Conservation (phyloP, 2,888 invertebrate species). For the Rotaria macrura region DNA sequence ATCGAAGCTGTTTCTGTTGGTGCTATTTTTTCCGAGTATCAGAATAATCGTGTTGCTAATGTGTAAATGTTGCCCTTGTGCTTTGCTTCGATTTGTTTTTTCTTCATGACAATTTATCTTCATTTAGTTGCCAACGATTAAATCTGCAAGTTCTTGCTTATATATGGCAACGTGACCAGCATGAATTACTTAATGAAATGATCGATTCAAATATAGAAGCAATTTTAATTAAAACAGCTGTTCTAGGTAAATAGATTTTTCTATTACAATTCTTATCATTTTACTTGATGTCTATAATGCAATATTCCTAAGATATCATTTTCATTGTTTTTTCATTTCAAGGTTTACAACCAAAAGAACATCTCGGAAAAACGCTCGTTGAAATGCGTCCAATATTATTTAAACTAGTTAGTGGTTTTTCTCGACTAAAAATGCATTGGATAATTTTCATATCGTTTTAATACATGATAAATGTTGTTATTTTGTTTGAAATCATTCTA, state of each 20-base stretch:
- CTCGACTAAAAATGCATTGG: background rate
- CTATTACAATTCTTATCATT: too few species aligned
- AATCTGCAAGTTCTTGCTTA: constrained; percentile 78
- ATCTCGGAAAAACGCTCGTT: constrained; percentile 65
- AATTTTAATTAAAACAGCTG: constrained; percentile 91
- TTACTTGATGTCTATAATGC: too few species aligned
- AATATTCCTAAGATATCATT: too few species aligned
- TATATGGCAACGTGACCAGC: constrained; percentile 89
- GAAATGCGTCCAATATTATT: constrained; percentile 76
- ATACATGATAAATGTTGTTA: too few species aligned
- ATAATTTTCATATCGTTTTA: too few species aligned
- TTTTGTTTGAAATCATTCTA: too few species aligned
- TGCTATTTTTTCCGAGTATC: constrained; percentile 94
- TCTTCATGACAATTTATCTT: background rate
- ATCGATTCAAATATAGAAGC: constrained; percentile 80
- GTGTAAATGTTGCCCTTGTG: constrained; percentile 61
- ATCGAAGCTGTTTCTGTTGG: constrained; percentile 90
- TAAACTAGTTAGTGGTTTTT: constrained; percentile 59
- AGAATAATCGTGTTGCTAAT: constrained; percentile 89
- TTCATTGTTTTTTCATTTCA: constrained; percentile 29
- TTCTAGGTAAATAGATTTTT: constrained; percentile 54
- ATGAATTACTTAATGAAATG: constrained; percentile 87
- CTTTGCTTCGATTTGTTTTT: background rate
- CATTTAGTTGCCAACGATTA: constrained; percentile 70
- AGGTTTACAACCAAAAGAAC: constrained; percentile 72